Conservation (phyloP, 2,888 invertebrate genomes). For the Sesia bembeciformis region DNA sequence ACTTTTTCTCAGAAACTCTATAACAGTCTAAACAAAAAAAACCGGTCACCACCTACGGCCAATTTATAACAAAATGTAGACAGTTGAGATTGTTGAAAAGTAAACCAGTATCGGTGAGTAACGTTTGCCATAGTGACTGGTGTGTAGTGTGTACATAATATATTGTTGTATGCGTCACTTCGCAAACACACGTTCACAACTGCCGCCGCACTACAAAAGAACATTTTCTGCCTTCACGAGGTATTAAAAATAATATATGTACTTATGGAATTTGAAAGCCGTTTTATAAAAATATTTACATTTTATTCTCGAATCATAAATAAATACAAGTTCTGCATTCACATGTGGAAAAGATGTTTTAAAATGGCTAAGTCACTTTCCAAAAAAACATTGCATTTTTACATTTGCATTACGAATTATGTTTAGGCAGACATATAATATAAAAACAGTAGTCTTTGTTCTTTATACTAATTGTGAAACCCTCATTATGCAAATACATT, state of each 20-base stretch:
- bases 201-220: constrained; percentile 6
- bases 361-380: too few relatives aligned
- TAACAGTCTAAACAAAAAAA: not conserved
- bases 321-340: too few relatives aligned
- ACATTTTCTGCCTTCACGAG: constrained; percentile 1
- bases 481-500: constrained; percentile 7
- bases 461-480: constrained; percentile 5
- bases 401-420: too few relatives aligned
- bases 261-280: too few relatives aligned
- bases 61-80: not conserved
- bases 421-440: not conserved
- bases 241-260: not conserved
- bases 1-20: too few relatives aligned
- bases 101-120: constrained; percentile 1
- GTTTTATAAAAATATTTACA: too few relatives aligned
- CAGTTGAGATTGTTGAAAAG: not conserved
- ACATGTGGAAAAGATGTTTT: too few relatives aligned
- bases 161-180: constrained; percentile 8
- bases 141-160: constrained; percentile 3
- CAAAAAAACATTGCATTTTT: too few relatives aligned
- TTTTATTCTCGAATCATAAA: too few relatives aligned
- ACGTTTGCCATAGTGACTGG: not conserved
- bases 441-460: constrained; percentile 1
- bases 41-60: not conserved
- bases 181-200: constrained; percentile 4